Percentiles rank a stretch among this genome's conserved stretches.
phyloP scores from a whole-genome alignment of 2,113 vertebrate species.

The Monopterus albus region DNA sequence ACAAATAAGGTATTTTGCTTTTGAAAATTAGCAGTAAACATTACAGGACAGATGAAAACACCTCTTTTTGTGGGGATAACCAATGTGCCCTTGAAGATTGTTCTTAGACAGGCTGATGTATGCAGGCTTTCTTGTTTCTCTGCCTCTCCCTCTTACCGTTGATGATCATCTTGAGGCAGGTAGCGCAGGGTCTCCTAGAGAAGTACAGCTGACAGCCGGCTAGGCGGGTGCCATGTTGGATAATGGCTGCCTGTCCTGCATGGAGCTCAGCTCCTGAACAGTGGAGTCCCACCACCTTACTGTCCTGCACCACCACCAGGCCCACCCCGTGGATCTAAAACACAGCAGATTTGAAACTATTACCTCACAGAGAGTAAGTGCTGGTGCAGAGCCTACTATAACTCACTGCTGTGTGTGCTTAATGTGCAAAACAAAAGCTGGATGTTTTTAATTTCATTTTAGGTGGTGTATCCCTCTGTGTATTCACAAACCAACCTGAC shows the following conservation, averaged over 20 bases:
- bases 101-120: no score
- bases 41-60: no score
- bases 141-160: conserved; percentile 83
- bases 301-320: conserved; percentile 91
- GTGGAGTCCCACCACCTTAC: conserved; percentile 90
- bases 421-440: no score
- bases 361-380: neutral
- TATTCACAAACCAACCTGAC: conserved; percentile 64
- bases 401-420: neutral
- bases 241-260: conserved; percentile 93
- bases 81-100: no score
- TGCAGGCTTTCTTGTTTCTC: neutral
- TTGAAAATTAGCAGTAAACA: no score
- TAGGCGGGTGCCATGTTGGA: conserved; percentile 88
- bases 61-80: no score
- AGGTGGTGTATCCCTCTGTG: neutral
- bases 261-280: conserved; percentile 92
- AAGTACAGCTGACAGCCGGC: conserved; percentile 93
- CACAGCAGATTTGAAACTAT: conserved; percentile 20
- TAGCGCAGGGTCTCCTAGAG: conserved; percentile 94
- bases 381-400: neutral
- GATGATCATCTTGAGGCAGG: conserved; percentile 97
- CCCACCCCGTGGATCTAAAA: conserved; percentile 86
- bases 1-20: no score
- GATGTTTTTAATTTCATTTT: neutral